A percentile compares a stretch with the other conserved stretches of the same genome.
These are phyloP conservation scores for Fregata magnificens DNA, from an alignment of 2,113 vertebrate genomes.

Conservation along the genomic window DNA sequence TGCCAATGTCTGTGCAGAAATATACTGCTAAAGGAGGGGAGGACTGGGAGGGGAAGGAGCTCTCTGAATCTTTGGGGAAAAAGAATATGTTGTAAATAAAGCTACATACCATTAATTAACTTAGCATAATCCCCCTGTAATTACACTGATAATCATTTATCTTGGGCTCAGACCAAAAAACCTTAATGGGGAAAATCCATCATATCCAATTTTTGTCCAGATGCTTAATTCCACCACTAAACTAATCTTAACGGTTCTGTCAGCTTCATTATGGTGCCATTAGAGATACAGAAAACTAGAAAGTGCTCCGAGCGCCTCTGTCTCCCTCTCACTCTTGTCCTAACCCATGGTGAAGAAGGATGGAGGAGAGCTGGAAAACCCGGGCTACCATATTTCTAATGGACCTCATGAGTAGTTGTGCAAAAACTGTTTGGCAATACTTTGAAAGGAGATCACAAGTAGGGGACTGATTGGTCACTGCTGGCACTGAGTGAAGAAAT, in stretches of 20 bases:
- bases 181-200: conserved; percentile 65
- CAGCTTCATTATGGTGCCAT: conserved; percentile 41
- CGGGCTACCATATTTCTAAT: background rate
- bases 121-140: conserved; percentile 55
- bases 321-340: background rate
- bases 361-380: background rate
- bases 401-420: background rate
- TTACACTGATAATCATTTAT: conserved; percentile 64
- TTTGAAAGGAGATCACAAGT: background rate
- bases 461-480: background rate
- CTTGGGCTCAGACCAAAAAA: conserved; percentile 53
- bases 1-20: background rate
- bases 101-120: conserved; percentile 58
- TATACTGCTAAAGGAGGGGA: background rate
- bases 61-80: conserved; percentile 10
- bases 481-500: background rate
- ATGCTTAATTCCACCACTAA: conserved; percentile 60
- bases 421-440: background rate
- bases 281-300: conserved; percentile 25
- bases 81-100: conserved; percentile 55
- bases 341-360: background rate
- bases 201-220: conserved; percentile 67
- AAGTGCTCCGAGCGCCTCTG: background rate
- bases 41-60: background rate
- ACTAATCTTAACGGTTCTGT: conserved; percentile 47